These are phyloP conservation scores for Drosophila serrata DNA, from an alignment of 1,140 invertebrate species.

Conservation along the genomic window DNA sequence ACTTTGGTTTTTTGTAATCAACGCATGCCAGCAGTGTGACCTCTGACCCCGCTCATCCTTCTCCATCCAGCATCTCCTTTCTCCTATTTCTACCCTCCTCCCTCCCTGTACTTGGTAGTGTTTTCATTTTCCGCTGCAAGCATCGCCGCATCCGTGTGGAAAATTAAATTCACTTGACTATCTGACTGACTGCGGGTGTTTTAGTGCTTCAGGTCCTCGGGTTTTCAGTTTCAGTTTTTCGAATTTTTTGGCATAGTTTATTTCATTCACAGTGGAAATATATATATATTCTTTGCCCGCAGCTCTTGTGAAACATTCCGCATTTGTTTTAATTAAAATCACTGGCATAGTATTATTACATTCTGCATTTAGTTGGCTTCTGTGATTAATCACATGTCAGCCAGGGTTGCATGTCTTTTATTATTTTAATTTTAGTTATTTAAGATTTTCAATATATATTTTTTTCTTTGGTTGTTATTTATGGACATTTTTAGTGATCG, in stretches of 20 bases:
- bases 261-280: neutral
- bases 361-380: neutral
- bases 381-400: neutral
- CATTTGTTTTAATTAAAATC: slow-evolving; percentile 22
- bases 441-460: neutral
- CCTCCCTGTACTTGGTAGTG: neutral
- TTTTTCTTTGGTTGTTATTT: neutral
- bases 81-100: too few species aligned
- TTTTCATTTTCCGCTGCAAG: slow-evolving; percentile 55
- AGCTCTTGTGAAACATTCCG: slow-evolving; percentile 10
- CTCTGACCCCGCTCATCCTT: slow-evolving; percentile 5
- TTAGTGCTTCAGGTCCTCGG: slow-evolving; percentile 23
- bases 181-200: slow-evolving; percentile 45
- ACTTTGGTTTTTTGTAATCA: slow-evolving; percentile 62
- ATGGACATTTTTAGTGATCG: slow-evolving; percentile 22
- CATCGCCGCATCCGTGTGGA: slow-evolving; percentile 65
- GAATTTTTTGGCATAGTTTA: slow-evolving; percentile 6
- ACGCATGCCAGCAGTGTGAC: slow-evolving; percentile 46
- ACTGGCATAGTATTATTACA: neutral
- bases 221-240: slow-evolving; percentile 1
- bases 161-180: slow-evolving; percentile 75
- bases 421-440: neutral
- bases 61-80: neutral
- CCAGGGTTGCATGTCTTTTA: too few species aligned
- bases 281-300: slow-evolving; percentile 2